Percentiles rank a stretch among this genome's conserved stretches.
phyloP scores from a whole-genome alignment of 2,113 vertebrate species.

The Gavia stellata region DNA sequence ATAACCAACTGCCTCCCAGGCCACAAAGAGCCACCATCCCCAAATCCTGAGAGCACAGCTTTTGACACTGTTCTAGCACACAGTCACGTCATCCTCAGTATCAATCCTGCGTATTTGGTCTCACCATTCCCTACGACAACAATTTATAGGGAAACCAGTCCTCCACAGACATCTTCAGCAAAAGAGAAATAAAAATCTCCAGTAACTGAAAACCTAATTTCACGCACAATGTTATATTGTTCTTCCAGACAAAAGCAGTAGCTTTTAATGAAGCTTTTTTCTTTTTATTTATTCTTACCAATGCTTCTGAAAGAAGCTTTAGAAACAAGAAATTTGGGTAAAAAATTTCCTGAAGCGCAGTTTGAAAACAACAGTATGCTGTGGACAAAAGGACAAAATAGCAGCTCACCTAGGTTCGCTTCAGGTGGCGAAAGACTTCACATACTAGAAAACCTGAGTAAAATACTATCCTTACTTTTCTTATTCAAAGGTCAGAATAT shows the following conservation, averaged over 20 bases:
- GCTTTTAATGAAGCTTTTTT: not conserved
- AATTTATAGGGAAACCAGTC: not conserved
- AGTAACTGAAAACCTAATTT: not conserved
- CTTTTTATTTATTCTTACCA: not conserved
- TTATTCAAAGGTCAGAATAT: not conserved
- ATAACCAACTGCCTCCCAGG: not conserved
- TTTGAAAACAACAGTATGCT: not conserved
- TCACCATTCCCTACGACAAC: not conserved
- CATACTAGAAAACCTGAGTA: not conserved
- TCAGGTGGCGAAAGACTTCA: not conserved
- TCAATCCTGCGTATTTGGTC: accelerated
- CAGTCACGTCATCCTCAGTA: not conserved
- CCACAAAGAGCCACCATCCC: not conserved
- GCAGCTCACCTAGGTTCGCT: no score
- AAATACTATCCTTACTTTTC: not conserved
- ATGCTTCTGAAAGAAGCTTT: not conserved
- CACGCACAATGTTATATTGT: not conserved
- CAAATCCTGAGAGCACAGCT: not conserved
- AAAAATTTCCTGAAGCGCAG: not conserved
- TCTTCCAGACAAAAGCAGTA: not conserved
- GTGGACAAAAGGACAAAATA: not conserved
- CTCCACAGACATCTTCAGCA: not conserved
- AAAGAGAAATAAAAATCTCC: not conserved
- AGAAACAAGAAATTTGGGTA: not conserved
- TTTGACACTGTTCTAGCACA: not conserved